phyloP scores from a whole-genome alignment of 1,140 invertebrate species.

The Atta colombica region DNA sequence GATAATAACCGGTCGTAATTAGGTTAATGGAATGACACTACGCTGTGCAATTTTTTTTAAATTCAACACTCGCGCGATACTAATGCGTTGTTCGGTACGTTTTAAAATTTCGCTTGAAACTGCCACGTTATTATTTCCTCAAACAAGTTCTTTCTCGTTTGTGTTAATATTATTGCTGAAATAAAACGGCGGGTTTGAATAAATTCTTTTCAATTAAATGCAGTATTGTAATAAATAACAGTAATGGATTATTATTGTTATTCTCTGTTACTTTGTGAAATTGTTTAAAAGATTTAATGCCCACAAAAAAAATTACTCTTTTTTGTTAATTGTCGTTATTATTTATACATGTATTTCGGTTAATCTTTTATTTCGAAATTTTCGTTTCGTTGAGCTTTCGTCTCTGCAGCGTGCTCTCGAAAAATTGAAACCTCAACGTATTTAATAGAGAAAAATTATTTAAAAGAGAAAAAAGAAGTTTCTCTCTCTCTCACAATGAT shows the following conservation, averaged over 20 bases:
- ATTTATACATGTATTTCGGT: not conserved
- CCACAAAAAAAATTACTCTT: not conserved
- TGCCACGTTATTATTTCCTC: constrained; percentile 7
- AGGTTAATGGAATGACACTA: constrained; percentile 71
- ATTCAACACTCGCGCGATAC: constrained; percentile 12
- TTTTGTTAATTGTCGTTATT: not conserved
- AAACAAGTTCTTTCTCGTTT: not conserved
- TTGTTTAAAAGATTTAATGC: constrained; percentile 51
- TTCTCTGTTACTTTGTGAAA: not conserved
- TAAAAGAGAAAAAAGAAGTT: not conserved
- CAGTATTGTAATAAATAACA: constrained; percentile 21
- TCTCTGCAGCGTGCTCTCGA: not conserved
- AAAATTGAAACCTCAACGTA: not conserved
- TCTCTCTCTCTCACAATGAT: too few relatives aligned
- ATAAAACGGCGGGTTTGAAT: constrained; percentile 24
- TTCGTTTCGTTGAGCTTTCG: not conserved
- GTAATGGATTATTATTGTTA: constrained; percentile 39
- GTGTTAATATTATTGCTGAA: constrained; percentile 26
- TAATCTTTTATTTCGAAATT: constrained; percentile 47
- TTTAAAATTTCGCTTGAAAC: not conserved
- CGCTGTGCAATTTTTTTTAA: constrained; percentile 43
- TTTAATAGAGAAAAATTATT: constrained; percentile 16
- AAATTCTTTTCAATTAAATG: constrained; percentile 55
- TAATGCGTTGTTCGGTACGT: constrained; percentile 12
- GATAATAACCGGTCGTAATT: constrained; percentile 64